Evolutionary conservation across 2,888 invertebrate species (phyloP), one percentile per base, ranked within the genome.

Genomic region (Stratiomys singularior): DNA sequence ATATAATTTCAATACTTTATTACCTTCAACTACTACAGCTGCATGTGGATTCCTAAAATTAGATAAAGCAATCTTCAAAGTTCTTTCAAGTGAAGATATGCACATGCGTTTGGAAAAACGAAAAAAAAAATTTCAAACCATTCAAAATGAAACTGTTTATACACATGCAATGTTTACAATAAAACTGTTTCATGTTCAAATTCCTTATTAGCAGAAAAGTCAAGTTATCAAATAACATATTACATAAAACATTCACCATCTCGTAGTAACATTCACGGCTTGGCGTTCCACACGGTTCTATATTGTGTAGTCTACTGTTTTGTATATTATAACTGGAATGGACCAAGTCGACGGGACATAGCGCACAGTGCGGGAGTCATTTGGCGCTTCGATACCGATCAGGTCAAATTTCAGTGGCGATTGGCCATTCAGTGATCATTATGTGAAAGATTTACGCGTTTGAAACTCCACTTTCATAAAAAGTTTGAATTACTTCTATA

Each of bases 201-300:
- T 71, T 71, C 71, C 71, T 47, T 25, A 71, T 64, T 64, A 64
- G 64, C 64, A 64, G 64, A 64, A 64, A 64, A 64, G 64, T 64
- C 64, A 64, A 64, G 64, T 64, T 64, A 64, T 64, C 64, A 27
- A 27, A 64, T 64, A 64, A 64, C 64, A 64, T 28, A 64, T 64
- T 64, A 64, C 64, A 28, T 23, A 64, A 27, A 64, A 64, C 64
- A 64, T 64, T 64, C 64, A 27, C 64, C 13, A 64, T 28, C 64
- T 64, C 64, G 30, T 30, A 23, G 11, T 30, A 13, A 60, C 15
- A 60, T 60, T 13, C 52, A 52, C 7, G 60, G 5, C 3, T 9
- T 37, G 60, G 23, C 60, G 1, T 60, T 15, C 60, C 25, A 18
- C 4, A 60, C 7, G 52, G 52, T 15, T 13, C 52, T 52, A 15